Percentiles rank a stretch among this genome's conserved stretches.
Conservation (phyloP, 2,888 invertebrate genomes). For the Marronus borbonicus region DNA sequence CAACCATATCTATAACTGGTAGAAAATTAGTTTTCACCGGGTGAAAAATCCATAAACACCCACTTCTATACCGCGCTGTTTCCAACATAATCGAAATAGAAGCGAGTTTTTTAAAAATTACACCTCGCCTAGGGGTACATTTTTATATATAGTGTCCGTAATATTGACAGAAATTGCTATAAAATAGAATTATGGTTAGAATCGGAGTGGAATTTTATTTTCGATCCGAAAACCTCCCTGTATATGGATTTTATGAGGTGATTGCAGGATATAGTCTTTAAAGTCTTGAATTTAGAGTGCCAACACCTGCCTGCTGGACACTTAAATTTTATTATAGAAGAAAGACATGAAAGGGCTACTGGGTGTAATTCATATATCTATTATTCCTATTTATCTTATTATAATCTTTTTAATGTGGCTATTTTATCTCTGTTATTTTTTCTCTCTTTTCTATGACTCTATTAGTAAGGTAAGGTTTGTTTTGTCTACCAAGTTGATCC, state of each 20-base stretch:
- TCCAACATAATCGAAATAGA: constrained; percentile 31
- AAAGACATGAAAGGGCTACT: background rate
- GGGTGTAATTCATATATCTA: background rate
- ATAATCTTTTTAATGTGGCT: background rate
- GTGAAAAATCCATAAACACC: constrained; percentile 44
- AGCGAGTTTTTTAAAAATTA: background rate
- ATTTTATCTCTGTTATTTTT: background rate
- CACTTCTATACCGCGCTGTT: background rate
- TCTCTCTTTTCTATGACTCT: background rate
- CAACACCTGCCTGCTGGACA: constrained; percentile 16
- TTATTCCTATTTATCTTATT: constrained; percentile 5
- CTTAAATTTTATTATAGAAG: constrained; percentile 20
- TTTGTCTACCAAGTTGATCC: background rate
- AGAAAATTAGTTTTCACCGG: constrained; percentile 35
- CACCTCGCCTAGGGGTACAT: background rate
- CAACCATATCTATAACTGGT: constrained; percentile 32
- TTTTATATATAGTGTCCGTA: background rate
- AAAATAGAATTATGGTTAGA: background rate
- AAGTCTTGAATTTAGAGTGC: constrained; percentile 17
- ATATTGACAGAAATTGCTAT: constrained; percentile 6
- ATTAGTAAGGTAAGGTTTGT: background rate
- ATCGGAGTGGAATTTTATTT: background rate
- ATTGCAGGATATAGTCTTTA: background rate
- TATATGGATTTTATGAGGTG: constrained; percentile 20
- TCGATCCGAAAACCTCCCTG: background rate